These are phyloP conservation scores for Chanos chanos DNA, from an alignment of 2,797 vertebrate genomes.

Conservation along the genomic window DNA sequence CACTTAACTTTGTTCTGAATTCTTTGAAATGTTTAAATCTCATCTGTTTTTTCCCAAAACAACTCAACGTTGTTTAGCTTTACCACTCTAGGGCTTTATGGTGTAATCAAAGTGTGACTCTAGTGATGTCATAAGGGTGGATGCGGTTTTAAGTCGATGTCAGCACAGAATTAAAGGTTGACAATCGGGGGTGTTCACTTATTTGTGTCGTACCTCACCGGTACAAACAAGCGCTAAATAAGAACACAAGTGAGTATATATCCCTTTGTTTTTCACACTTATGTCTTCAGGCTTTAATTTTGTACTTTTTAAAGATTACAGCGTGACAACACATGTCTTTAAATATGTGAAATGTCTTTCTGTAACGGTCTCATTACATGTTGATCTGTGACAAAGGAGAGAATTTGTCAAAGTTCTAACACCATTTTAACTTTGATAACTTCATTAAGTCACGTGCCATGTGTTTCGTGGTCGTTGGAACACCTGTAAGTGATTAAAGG, in stretches of 20 bases:
- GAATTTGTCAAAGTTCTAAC: too few species aligned
- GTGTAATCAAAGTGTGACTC: too few species aligned
- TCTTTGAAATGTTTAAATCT: background rate
- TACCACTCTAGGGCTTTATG: background rate
- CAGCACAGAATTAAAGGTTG: conserved; percentile 32
- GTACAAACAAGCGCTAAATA: background rate
- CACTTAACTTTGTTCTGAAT: background rate
- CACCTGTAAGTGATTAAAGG: too few species aligned
- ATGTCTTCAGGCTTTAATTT: too few species aligned
- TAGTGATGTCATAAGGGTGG: conserved; percentile 37
- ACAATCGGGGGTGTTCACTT: conserved; percentile 19
- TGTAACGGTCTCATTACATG: too few species aligned
- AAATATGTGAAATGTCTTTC: too few species aligned
- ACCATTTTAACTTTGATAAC: too few species aligned
- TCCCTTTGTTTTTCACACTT: background rate
- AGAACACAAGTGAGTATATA: conserved; percentile 30
- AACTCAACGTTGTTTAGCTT: background rate
- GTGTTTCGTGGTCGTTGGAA: too few species aligned
- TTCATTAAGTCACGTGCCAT: too few species aligned
- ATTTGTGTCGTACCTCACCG: conserved; percentile 2
- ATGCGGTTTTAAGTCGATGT: conserved; percentile 38
- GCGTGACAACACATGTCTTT: too few species aligned
- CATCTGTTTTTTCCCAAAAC: background rate
- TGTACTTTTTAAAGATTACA: too few species aligned
- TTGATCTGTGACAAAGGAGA: too few species aligned